Base-by-base conservation (phyloP, 2,113 vertebrate species). In the Myotis davidii region DNA sequence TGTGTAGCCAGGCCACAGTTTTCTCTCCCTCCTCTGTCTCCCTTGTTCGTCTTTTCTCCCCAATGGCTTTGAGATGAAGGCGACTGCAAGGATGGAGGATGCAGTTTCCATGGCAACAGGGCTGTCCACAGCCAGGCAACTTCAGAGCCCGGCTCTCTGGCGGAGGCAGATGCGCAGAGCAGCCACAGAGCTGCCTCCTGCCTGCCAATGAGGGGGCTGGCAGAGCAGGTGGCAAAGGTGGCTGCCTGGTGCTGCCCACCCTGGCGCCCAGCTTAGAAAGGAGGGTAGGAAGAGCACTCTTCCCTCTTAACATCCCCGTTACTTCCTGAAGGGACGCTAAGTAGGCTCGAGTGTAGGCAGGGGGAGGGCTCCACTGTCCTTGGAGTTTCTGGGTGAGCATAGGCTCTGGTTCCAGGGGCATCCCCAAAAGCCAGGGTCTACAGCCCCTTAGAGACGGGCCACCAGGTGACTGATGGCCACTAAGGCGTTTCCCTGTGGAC, bases 41-140 rank as follows among this genome's bases (percentile, higher is more conserved):
- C 83, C 83, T 65, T 50, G 29, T 90, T 95, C 88, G 83, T 97
- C 95, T 96, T 89, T 97, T 97, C 96, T 97, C 86, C 85, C 91
- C 6, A 5, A 94, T 93, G 91, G 96, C 94, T 97, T 97, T 97
- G 96, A 98, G 96, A 97, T 98, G 96, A 97, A 98, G 97, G 96
- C 94, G 39, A 91, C 0, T 9, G 95, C 91, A 97, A 96, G 97
- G 95, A 97, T 97, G 91, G 97, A 98, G 95, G 97, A 96, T 97
- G 84, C 70, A 87, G 97, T 98, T 97, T 97, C 97, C 94, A 97
- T 98, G 96, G 95, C 67, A 97, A 97, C 97, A 1, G 94, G 94
- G 87, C 94, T 97, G 96, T 97, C 97, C 97, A 97, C 50, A 92
- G 96, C 86, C 90, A 98, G 96, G 92, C 94, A 94, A 95, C 94